Base-by-base conservation (phyloP, 2,113 vertebrate genomes). In the Phalacrocorax carbo region DNA sequence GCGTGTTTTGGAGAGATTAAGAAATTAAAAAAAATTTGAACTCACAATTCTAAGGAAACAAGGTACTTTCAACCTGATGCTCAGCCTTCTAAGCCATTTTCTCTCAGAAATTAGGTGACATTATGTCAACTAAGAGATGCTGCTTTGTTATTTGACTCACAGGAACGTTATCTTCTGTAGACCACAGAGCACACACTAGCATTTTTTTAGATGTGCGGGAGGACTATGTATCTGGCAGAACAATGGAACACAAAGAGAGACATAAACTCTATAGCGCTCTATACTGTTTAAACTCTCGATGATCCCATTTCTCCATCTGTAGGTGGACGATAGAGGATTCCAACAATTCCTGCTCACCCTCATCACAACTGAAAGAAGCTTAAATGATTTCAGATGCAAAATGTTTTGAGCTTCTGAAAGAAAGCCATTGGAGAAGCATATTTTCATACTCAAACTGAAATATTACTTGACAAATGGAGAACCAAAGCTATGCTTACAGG, bases 321-420 rank as follows among this genome's bases (percentile, higher is more conserved):
- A 88, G 76, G 88, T 61, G 82, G 93, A 82, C 54, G 85, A 82
- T 2, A 7, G 10, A 88, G 76, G 91, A 92, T 92, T 90, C 79
- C 93, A 65, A 23, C 0, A 2, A 73, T 40, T 95, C 92, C 79
- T 93, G 54, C 57, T 77, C 90, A 79, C 78, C 46, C 87, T 90
- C 52, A 88, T 40, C 82, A 64, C 52, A 89, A 64, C 42, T 57
- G 11, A 80, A 91, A 90, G 79, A 57, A 82, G 40, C 34, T 94
- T 92, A 93, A 95, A 70, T 44, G 40, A 82, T 77, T 89, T 94
- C 69, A 90, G 65, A 77, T 78, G 64, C 49, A 77, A 84, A 72
- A 44, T 9, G 9, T 51, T 85, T 76, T 87, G 54, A 94, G 62
- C 76, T 95, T 80, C 61, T 86, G 83, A 66, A 68, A 7, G 60